Percentiles rank a stretch among this genome's conserved stretches.
Conservation (phyloP, 1,140 invertebrate species). For the Cherax quadricarinatus region DNA sequence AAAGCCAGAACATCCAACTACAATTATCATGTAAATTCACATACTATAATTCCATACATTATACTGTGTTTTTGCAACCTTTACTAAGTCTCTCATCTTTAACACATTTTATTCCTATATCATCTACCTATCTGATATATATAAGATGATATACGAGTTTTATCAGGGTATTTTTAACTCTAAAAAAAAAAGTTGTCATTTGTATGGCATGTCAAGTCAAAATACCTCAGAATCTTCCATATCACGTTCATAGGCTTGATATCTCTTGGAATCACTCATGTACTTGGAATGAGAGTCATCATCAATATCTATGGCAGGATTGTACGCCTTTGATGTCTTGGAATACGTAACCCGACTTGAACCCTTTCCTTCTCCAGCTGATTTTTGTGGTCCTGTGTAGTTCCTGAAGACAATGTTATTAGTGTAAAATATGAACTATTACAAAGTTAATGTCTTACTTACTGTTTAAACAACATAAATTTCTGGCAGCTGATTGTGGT, state of each 20-base stretch:
- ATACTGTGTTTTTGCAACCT: too few relatives aligned
- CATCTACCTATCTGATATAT: too few relatives aligned
- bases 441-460: background rate
- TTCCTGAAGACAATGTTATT: conserved; percentile 80
- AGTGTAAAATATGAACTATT: background rate
- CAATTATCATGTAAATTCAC: too few relatives aligned
- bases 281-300: conserved; percentile 92
- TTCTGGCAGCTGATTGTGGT: too few relatives aligned
- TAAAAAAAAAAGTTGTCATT: too few relatives aligned
- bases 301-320: conserved; percentile 91
- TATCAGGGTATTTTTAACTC: too few relatives aligned
- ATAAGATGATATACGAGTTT: too few relatives aligned
- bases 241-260: conserved; percentile 82
- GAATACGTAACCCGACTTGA: conserved; percentile 71
- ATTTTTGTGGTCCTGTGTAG: conserved; percentile 85
- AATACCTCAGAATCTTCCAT: conserved; percentile 87
- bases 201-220: conserved; percentile 75
- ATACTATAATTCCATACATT: too few relatives aligned
- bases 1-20: too few relatives aligned
- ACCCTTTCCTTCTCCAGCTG: conserved; percentile 81
- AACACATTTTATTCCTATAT: too few relatives aligned
- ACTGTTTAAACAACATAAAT: too few relatives aligned
- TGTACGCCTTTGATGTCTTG: conserved; percentile 78
- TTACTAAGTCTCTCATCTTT: too few relatives aligned
- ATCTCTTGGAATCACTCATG: conserved; percentile 81